phyloP scores from a whole-genome alignment of 2,888 invertebrate genomes.

The Phragmatobia fuliginosa region DNA sequence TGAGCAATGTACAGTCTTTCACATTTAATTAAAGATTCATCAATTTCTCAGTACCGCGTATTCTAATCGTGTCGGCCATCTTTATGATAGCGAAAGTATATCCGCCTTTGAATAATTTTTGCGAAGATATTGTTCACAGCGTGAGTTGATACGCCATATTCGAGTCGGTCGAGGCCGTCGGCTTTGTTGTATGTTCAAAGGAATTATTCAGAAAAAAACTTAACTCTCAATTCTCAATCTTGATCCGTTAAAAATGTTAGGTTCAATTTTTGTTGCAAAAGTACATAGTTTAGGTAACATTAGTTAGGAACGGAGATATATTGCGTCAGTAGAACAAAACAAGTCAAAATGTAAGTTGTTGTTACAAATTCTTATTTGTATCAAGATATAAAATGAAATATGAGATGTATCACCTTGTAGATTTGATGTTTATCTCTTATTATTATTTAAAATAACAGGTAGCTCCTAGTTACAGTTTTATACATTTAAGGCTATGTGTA shows the following conservation, averaged over 20 bases:
- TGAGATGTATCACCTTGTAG: background rate
- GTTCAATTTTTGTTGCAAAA: background rate
- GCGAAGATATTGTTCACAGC: slow-evolving; percentile 83
- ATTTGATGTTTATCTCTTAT: background rate
- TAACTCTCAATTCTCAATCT: slow-evolving; percentile 40
- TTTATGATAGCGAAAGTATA: slow-evolving; percentile 76
- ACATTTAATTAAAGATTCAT: slow-evolving; percentile 42
- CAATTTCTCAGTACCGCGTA: slow-evolving; percentile 53
- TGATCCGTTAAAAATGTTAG: background rate
- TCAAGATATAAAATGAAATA: background rate
- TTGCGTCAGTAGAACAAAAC: background rate
- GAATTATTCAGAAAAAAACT: slow-evolving; percentile 26
- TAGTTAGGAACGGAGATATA: background rate
- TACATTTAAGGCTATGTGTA: background rate
- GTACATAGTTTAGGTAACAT: background rate
- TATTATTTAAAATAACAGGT: background rate
- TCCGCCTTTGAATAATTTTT: slow-evolving; percentile 78
- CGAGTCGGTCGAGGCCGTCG: slow-evolving; percentile 31
- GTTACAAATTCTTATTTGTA: no score
- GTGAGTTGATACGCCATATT: slow-evolving; percentile 57
- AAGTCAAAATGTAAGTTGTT: background rate
- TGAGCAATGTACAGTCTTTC: slow-evolving; percentile 19
- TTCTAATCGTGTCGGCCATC: slow-evolving; percentile 62
- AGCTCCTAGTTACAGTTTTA: background rate
- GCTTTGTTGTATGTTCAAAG: slow-evolving; percentile 37